Conservation (phyloP, 2,113 vertebrate species). For the Ailurus styani region DNA sequence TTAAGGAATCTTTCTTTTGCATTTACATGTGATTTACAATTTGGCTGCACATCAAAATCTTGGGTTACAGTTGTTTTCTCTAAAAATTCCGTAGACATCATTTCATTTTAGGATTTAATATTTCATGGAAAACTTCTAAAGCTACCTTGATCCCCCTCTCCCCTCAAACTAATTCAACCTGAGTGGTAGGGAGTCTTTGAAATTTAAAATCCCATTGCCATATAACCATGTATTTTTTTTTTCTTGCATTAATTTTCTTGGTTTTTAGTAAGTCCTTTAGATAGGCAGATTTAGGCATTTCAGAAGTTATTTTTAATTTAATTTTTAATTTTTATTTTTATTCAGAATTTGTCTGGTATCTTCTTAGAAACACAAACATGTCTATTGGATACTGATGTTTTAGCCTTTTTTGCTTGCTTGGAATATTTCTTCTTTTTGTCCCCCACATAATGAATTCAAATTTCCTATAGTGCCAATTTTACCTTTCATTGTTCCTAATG, state of each 20-base stretch:
- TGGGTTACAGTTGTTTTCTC: neutral
- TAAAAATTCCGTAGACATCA: neutral
- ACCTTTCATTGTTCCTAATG: neutral
- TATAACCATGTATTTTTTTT: neutral
- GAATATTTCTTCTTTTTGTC: neutral
- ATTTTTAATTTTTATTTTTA: neutral
- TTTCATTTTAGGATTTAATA: neutral
- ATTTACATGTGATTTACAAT: neutral
- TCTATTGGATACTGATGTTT: neutral
- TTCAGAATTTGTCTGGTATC: neutral
- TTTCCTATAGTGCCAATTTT: neutral
- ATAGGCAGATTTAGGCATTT: neutral
- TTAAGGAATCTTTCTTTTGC: neutral
- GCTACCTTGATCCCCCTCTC: neutral
- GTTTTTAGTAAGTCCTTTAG: neutral
- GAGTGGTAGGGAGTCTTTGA: neutral
- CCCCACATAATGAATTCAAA: neutral
- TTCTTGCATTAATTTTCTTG: neutral
- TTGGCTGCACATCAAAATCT: neutral
- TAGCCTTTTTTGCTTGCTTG: neutral
- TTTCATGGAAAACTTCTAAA: neutral
- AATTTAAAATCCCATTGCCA: neutral
- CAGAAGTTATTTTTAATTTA: neutral
- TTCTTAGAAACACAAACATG: neutral
- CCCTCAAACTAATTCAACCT: neutral